Percentiles rank a stretch among this genome's conserved stretches.
Conservation (phyloP, 2,113 vertebrate species). For the Silurus meridionalis region DNA sequence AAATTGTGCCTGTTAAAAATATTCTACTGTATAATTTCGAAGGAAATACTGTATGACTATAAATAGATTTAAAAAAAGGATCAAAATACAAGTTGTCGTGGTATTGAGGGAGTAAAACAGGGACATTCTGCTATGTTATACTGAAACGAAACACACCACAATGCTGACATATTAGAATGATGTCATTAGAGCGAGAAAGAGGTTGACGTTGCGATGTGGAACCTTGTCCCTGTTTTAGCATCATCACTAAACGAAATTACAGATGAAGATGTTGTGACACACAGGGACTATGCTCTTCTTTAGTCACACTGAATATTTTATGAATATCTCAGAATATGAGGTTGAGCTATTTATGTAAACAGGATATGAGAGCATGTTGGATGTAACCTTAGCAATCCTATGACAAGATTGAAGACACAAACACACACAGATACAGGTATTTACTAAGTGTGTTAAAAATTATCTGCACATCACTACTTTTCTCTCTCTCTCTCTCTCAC, state of each 20-base stretch:
- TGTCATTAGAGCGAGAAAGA: too few species aligned
- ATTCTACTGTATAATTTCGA: too few species aligned
- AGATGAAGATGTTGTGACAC: slow-evolving; percentile 44
- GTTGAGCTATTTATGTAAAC: slow-evolving; percentile 46
- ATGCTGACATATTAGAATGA: not conserved
- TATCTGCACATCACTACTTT: not conserved
- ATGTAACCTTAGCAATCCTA: slow-evolving; percentile 35
- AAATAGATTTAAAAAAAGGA: too few species aligned
- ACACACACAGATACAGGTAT: not conserved
- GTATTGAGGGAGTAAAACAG: not conserved
- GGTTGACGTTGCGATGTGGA: not conserved
- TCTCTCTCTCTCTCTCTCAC: not conserved
- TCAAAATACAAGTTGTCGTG: not conserved
- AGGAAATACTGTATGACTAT: too few species aligned
- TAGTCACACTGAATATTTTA: slow-evolving; percentile 53
- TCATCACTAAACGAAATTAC: slow-evolving; percentile 36
- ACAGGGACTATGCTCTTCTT: slow-evolving; percentile 37
- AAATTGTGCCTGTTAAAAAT: too few species aligned
- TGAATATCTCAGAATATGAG: slow-evolving; percentile 40
- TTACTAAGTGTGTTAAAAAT: slow-evolving; percentile 23
- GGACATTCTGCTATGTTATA: not conserved
- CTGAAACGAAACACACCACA: not conserved
- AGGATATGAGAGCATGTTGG: slow-evolving; percentile 22
- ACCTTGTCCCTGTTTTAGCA: not conserved
- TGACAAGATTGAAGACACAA: slow-evolving; percentile 28